Conservation (phyloP, 2,797 vertebrate species). For the Myoxocephalus aenaeus region DNA sequence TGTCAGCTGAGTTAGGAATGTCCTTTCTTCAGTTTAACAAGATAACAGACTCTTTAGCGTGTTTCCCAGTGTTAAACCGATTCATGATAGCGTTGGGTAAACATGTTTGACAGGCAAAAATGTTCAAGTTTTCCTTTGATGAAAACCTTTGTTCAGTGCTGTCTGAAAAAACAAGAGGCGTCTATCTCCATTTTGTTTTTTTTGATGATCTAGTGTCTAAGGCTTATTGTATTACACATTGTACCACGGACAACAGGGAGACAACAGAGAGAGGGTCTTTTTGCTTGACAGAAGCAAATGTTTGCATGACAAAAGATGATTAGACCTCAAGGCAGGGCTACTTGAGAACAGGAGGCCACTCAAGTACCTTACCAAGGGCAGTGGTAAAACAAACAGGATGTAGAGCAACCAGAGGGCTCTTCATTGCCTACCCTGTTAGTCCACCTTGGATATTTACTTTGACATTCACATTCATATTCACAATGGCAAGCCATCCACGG, state of each 20-base stretch:
- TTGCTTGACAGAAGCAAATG: constrained; percentile 64
- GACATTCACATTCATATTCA: constrained; percentile 63
- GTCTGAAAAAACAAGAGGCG: background rate
- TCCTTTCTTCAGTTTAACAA: constrained; percentile 36
- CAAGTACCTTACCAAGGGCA: constrained; percentile 68
- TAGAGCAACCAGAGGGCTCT: constrained; percentile 67
- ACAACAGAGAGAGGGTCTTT: constrained; percentile 36
- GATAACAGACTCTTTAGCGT: background rate
- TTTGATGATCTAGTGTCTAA: background rate
- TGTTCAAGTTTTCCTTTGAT: background rate
- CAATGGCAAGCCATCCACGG: constrained; percentile 23
- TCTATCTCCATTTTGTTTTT: constrained; percentile 18
- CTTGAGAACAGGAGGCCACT: constrained; percentile 73
- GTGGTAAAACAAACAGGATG: constrained; percentile 75
- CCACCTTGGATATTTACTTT: constrained; percentile 71
- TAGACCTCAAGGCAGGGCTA: constrained; percentile 50
- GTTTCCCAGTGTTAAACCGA: background rate
- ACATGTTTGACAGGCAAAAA: background rate
- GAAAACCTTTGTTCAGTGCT: background rate
- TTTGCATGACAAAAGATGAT: constrained; percentile 80
- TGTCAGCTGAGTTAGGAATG: constrained; percentile 69
- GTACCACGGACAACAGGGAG: constrained; percentile 10
- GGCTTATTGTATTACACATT: constrained; percentile 30
- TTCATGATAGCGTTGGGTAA: background rate
- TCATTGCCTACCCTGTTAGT: constrained; percentile 58